Conservation (phyloP, 2,113 vertebrate species). For the Cynopterus brachyotis region DNA sequence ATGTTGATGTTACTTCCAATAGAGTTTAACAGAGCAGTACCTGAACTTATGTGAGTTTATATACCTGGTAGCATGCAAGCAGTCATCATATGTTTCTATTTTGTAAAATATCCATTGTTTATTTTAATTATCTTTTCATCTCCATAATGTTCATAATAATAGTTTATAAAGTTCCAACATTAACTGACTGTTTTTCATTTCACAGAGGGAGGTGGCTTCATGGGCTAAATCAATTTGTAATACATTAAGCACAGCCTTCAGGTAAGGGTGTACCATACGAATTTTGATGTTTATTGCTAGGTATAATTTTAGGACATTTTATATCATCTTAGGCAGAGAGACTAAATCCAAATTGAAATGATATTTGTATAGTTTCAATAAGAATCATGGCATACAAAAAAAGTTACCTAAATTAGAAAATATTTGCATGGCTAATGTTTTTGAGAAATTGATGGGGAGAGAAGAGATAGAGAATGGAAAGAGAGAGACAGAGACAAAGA, state of each 20-base stretch:
- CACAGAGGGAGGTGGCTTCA: neutral
- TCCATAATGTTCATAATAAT: neutral
- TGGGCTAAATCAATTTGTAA: neutral
- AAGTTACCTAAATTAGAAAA: neutral
- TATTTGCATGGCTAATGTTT: neutral
- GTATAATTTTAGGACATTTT: neutral
- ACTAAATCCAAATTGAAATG: neutral
- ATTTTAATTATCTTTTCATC: neutral
- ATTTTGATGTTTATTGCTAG: neutral
- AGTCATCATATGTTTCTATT: neutral
- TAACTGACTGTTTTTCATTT: neutral
- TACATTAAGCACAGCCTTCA: neutral
- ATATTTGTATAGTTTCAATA: neutral
- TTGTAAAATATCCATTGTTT: neutral
- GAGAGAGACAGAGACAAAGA: neutral
- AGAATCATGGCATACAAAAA: neutral
- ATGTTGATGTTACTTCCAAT: neutral
- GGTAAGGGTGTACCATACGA: neutral
- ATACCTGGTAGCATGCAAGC: neutral
- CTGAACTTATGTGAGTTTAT: neutral
- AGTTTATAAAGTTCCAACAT: neutral
- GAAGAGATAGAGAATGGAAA: neutral
- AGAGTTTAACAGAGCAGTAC: neutral
- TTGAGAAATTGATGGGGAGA: neutral
- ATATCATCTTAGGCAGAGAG: neutral